A percentile compares a stretch with the other conserved stretches of the same genome.
phyloP scores from a whole-genome alignment of 2,797 vertebrate genomes.

The Syndactyla subalaris region DNA sequence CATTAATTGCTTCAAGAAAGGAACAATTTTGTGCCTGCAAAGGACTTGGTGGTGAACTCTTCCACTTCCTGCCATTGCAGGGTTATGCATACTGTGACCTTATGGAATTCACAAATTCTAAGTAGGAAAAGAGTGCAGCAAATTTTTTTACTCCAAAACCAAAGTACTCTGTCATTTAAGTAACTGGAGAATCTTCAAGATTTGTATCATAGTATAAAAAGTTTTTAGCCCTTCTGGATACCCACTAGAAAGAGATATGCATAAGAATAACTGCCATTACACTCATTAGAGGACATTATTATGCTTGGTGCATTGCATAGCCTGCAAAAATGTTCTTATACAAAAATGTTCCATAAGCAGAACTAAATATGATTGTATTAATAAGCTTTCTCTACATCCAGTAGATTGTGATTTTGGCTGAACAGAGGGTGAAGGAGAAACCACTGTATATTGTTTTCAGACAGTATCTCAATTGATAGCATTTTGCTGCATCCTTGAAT shows the following conservation, averaged over 20 bases:
- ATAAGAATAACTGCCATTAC: not conserved
- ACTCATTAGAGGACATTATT: not conserved
- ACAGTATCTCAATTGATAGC: not conserved
- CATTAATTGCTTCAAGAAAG: slow-evolving; percentile 53
- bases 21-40: slow-evolving; percentile 1
- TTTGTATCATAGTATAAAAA: not conserved
- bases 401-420: not conserved
- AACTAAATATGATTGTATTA: not conserved
- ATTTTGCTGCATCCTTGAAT: not conserved
- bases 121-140: not conserved
- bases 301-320: not conserved
- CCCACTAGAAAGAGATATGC: not conserved
- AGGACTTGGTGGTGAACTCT: slow-evolving; percentile 16
- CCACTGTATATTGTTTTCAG: not conserved
- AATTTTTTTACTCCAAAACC: not conserved
- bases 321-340: not conserved
- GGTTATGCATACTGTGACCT: not conserved
- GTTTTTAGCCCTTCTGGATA: not conserved
- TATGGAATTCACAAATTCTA: not conserved
- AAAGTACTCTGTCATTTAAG: not conserved
- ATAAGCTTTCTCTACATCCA: not conserved
- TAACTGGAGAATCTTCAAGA: not conserved
- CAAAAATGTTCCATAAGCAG: not conserved
- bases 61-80: slow-evolving; percentile 28
- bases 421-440: not conserved